A percentile compares a stretch with the other conserved stretches of the same genome.
phyloP scores from a whole-genome alignment of 1,140 invertebrate species.

The Rhyzopertha dominica region DNA sequence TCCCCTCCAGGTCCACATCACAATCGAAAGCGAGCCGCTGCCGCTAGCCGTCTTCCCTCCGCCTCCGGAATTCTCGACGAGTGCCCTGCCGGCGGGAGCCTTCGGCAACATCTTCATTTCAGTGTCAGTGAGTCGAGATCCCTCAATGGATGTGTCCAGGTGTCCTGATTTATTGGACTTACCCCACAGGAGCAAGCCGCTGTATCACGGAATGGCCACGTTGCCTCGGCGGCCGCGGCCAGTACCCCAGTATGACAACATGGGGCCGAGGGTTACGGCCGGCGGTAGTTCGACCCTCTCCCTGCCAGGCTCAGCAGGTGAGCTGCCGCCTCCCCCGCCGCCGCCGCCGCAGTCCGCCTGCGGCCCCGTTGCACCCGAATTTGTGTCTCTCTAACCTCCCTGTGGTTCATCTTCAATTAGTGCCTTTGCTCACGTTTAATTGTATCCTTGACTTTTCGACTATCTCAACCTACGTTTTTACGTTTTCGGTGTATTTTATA shows the following conservation, averaged over 20 bases:
- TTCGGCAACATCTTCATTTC: slow-evolving; percentile 72
- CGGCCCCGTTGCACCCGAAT: slow-evolving; percentile 39
- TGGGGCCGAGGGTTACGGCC: slow-evolving; percentile 82
- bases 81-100: slow-evolving; percentile 53
- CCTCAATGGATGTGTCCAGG: slow-evolving; percentile 53
- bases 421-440: slow-evolving; percentile 46
- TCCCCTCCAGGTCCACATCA: too few species aligned
- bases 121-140: slow-evolving; percentile 65
- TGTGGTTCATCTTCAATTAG: slow-evolving; percentile 47
- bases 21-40: slow-evolving; percentile 62
- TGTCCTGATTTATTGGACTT: slow-evolving; percentile 76
- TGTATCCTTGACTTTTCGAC: too few species aligned
- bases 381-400: slow-evolving; percentile 45
- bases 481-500: too few species aligned
- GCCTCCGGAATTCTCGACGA: slow-evolving; percentile 61
- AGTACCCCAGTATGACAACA: slow-evolving; percentile 67
- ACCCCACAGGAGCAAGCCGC: slow-evolving; percentile 55
- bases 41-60: slow-evolving; percentile 54
- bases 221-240: slow-evolving; percentile 44
- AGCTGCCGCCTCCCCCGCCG: slow-evolving; percentile 42
- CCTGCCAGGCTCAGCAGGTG: slow-evolving; percentile 58
- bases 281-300: slow-evolving; percentile 78
- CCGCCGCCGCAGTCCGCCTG: slow-evolving; percentile 47
- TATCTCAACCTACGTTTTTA: too few species aligned
- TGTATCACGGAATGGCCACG: slow-evolving; percentile 45